Evolutionary conservation across 2,888 invertebrate species (phyloP).

Genomic region (Eristalinus aeneus): DNA sequence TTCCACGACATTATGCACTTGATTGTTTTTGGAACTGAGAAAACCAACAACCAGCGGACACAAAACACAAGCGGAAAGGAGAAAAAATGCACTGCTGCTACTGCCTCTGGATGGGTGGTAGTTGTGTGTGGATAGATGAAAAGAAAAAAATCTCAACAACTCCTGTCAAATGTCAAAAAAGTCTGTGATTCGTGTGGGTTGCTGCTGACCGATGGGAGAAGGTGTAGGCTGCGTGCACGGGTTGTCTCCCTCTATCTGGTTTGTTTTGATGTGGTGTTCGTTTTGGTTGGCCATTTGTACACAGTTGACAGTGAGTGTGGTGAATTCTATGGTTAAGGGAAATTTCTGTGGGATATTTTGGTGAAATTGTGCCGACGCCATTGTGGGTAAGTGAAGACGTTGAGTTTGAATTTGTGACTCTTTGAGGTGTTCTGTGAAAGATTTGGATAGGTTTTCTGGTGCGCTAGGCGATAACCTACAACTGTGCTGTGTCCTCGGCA

Average conservation of each 20-base stretch:
- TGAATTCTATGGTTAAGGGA: constrained; percentile 10
- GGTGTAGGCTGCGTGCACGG: background rate
- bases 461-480: too few relatives aligned
- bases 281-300: constrained; percentile 7
- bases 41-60: constrained; percentile 21
- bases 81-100: constrained; percentile 46
- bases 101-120: constrained; percentile 11
- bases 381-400: background rate
- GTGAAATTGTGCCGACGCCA: constrained; percentile 3
- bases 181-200: background rate
- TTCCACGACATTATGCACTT: constrained; percentile 33
- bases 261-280: constrained; percentile 52
- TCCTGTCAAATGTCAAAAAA: constrained; percentile 56
- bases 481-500: too few relatives aligned
- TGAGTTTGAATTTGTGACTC: constrained; percentile 7
- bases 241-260: constrained; percentile 43
- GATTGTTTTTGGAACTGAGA: background rate
- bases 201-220: background rate
- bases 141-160: constrained; percentile 38
- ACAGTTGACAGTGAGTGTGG: constrained; percentile 32
- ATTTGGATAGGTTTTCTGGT: too few relatives aligned
- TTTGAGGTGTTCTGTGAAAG: background rate
- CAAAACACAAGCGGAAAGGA: constrained; percentile 46
- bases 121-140: constrained; percentile 33
- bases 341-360: constrained; percentile 22